These are phyloP conservation scores for Diaphora mendica DNA, from an alignment of 2,888 invertebrate species.

Conservation along the genomic window DNA sequence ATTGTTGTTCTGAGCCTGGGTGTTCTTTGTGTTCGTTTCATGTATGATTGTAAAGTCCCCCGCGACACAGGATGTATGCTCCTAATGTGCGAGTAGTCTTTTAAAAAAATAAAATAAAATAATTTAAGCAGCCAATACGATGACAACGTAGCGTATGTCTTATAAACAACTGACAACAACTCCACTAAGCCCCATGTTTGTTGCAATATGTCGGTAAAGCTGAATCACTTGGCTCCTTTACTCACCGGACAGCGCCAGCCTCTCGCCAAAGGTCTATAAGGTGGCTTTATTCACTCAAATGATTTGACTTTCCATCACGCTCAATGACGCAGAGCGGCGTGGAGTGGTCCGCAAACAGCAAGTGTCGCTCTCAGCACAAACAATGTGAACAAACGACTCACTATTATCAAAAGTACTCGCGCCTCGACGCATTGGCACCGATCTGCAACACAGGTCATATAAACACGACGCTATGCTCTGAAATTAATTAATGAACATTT, in stretches of 20 bases:
- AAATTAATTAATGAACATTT: not conserved
- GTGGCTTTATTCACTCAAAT: not conserved
- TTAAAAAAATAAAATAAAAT: too few relatives aligned
- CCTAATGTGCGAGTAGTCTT: too few relatives aligned
- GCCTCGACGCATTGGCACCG: not conserved
- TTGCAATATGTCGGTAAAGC: too few relatives aligned
- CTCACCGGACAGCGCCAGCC: not conserved
- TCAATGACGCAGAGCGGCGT: not conserved
- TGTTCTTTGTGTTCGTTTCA: too few relatives aligned
- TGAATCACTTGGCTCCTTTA: not conserved
- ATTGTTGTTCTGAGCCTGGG: too few relatives aligned
- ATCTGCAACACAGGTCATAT: not conserved
- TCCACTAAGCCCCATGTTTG: not conserved
- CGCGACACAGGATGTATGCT: too few relatives aligned
- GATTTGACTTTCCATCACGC: not conserved
- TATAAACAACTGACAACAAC: not conserved
- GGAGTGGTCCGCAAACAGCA: constrained; percentile 13
- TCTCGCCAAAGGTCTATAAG: not conserved
- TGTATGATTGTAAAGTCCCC: too few relatives aligned
- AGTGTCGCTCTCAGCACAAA: constrained; percentile 7
- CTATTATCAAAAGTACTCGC: constrained; percentile 9
- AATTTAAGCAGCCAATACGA: too few relatives aligned
- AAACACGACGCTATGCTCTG: not conserved
- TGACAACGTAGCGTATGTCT: not conserved
- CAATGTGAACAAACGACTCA: constrained; percentile 9